phyloP scores from a whole-genome alignment of 2,797 vertebrate genomes.

The Urosaurus nigricauda region DNA sequence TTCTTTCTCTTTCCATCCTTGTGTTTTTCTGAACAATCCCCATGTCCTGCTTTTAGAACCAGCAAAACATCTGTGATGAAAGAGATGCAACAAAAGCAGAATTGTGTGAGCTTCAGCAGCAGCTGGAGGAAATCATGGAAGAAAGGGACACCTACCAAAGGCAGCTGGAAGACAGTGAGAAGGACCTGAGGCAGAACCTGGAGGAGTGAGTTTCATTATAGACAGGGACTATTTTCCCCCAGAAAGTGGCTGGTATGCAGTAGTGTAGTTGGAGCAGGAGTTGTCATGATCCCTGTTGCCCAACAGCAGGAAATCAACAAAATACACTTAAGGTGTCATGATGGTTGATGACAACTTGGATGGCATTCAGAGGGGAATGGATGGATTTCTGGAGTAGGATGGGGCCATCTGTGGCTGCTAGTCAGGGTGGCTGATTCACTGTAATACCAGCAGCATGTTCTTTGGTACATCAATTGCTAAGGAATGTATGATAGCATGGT shows the following conservation, averaged over 20 bases:
- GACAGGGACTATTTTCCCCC: constrained; percentile 7
- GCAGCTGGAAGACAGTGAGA: constrained; percentile 87
- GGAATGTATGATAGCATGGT: no score
- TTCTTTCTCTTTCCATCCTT: neutral
- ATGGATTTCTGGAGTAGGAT: no score
- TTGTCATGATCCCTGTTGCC: no score
- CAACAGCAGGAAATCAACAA: no score
- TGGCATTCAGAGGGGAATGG: no score
- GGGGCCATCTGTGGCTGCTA: no score
- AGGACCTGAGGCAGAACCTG: constrained; percentile 87
- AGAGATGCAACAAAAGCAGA: constrained; percentile 78
- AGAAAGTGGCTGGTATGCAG: neutral
- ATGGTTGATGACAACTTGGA: no score
- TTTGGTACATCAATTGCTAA: no score
- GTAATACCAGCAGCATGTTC: no score
- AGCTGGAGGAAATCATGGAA: constrained; percentile 79
- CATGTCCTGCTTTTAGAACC: constrained; percentile 72
- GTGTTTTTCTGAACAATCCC: constrained; percentile 12
- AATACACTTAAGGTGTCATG: no score
- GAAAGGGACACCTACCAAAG: constrained; percentile 84
- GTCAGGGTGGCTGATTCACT: no score
- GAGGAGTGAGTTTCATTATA: constrained; percentile 89
- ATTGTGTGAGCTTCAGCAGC: constrained; percentile 83
- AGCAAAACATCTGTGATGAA: constrained; percentile 81
- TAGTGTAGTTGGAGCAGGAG: no score